phyloP scores from a whole-genome alignment of 2,888 invertebrate genomes.

The Drosophila peninsularis region DNA sequence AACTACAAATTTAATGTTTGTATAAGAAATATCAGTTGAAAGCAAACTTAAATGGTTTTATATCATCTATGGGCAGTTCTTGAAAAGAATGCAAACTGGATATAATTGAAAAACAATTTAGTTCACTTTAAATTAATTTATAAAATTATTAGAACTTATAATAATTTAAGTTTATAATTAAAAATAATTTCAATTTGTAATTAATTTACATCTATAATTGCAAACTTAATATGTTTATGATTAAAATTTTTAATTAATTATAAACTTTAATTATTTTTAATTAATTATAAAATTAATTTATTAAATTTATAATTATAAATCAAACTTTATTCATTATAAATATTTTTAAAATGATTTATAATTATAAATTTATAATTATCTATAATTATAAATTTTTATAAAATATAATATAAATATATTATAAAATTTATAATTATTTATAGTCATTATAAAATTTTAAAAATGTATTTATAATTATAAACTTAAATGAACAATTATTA shows the following conservation, averaged over 20 bases:
- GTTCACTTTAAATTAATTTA: background rate
- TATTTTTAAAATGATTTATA: background rate
- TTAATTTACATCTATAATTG: too few species aligned
- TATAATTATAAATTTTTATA: background rate
- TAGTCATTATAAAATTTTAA: background rate
- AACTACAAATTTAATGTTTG: background rate
- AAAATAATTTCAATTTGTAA: background rate
- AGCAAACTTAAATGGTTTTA: background rate
- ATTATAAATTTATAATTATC: background rate
- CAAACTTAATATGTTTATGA: too few species aligned
- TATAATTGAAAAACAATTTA: background rate
- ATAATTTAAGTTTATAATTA: background rate
- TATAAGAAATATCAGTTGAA: background rate
- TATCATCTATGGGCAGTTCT: background rate
- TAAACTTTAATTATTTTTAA: too few species aligned
- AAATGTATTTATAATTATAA: background rate
- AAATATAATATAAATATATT: too few species aligned
- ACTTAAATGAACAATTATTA: too few species aligned
- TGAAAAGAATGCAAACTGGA: background rate
- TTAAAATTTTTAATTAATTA: too few species aligned
- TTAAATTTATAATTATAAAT: background rate
- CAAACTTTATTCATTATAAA: background rate
- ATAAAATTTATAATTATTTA: background rate
- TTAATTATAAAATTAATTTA: too few species aligned
- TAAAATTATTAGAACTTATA: background rate